A percentile compares a stretch with the other conserved stretches of the same genome.
Conservation (phyloP, 2,113 vertebrate species). For the Morone saxatilis region DNA sequence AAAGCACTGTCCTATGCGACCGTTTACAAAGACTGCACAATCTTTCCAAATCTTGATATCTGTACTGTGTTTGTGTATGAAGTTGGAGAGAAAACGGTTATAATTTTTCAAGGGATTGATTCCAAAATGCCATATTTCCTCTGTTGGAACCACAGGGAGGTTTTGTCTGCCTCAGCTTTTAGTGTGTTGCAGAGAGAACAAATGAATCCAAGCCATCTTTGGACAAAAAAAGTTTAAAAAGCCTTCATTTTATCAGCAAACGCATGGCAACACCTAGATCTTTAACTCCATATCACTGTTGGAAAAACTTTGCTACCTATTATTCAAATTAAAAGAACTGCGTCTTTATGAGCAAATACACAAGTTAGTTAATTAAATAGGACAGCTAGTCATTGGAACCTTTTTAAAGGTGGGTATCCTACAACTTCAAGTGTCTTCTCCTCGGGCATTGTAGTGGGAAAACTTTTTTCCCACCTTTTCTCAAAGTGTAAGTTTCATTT, state of each 20-base stretch:
- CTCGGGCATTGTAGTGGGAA: conserved; percentile 5
- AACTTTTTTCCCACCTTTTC: background rate
- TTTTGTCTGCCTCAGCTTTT: background rate
- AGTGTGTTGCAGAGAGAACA: background rate
- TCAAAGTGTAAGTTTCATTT: background rate
- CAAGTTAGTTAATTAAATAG: background rate
- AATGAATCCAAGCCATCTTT: background rate
- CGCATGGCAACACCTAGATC: conserved; percentile 6
- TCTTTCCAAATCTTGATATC: background rate
- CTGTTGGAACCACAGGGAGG: background rate
- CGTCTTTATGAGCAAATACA: background rate
- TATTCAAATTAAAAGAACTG: background rate
- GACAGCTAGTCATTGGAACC: background rate
- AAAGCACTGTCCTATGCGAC: conserved; percentile 57
- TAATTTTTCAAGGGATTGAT: background rate
- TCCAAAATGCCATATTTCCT: conserved; percentile 26
- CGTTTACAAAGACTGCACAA: conserved; percentile 57
- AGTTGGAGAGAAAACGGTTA: background rate
- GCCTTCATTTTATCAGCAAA: conserved; percentile 9
- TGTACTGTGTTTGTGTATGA: conserved; percentile 30
- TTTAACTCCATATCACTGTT: conserved; percentile 23
- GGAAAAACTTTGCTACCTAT: background rate
- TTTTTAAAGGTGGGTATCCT: background rate
- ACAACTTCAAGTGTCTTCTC: conserved; percentile 29
- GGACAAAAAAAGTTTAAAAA: background rate